phyloP scores from a whole-genome alignment of 2,797 vertebrate genomes.

The Phyllotis vaccarum region DNA sequence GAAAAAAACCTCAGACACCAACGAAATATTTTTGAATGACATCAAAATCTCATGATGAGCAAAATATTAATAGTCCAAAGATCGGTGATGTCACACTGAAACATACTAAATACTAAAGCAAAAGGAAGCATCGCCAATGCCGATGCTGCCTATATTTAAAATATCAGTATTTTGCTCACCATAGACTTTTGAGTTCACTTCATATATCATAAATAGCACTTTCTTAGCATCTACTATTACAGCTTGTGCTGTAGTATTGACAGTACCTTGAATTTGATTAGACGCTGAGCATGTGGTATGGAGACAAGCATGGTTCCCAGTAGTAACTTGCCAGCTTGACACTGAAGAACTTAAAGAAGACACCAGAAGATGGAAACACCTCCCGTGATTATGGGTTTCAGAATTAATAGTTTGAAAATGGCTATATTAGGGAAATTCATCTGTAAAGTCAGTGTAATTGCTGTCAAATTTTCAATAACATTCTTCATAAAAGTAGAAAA shows the following conservation, averaged over 20 bases:
- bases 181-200: conserved; percentile 39
- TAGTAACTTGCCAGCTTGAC: conserved; percentile 23
- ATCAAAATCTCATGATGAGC: neutral
- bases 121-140: conserved; percentile 34
- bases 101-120: neutral
- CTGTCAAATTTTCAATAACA: neutral
- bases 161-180: conserved; percentile 10
- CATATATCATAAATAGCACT: neutral
- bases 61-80: conserved; percentile 42
- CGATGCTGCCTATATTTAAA: conserved; percentile 17
- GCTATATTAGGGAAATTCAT: neutral
- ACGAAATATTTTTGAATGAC: neutral
- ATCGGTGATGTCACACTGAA: neutral
- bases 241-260: neutral
- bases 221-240: conserved; percentile 45
- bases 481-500: neutral
- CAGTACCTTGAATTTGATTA: neutral
- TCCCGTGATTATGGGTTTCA: neutral
- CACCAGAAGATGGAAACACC: neutral
- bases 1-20: neutral
- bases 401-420: neutral
- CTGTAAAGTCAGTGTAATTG: neutral
- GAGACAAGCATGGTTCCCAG: conserved; percentile 18
- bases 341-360: neutral
- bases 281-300: conserved; percentile 22